These are phyloP conservation scores for Podabrus alpinus DNA, from an alignment of 2,888 invertebrate species.

Conservation along the genomic window DNA sequence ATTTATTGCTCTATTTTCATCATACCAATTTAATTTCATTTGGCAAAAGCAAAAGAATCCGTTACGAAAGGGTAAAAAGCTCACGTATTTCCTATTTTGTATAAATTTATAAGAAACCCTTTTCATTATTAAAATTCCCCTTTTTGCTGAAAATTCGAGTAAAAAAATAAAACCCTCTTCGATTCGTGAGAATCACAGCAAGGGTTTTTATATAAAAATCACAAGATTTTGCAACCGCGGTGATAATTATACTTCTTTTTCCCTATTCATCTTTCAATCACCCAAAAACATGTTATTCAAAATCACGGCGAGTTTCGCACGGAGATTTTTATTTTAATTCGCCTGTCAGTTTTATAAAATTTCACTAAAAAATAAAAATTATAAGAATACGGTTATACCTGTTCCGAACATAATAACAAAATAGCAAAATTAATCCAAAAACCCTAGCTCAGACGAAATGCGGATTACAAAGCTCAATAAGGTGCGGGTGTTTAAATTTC, in stretches of 20 bases:
- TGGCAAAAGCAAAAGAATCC: neutral
- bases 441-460: neutral
- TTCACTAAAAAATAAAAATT: neutral
- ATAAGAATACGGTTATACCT: constrained; percentile 9
- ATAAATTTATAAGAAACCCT: constrained; percentile 13
- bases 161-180: constrained; percentile 4
- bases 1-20: constrained; percentile 28
- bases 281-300: neutral
- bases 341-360: constrained; percentile 16
- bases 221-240: constrained; percentile 14
- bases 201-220: constrained; percentile 23
- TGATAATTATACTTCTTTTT: constrained; percentile 21
- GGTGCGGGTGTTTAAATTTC: constrained; percentile 12
- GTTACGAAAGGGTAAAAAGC: constrained; percentile 8
- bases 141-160: constrained; percentile 9
- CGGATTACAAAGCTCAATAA: constrained; percentile 4
- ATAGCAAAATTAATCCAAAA: constrained; percentile 18
- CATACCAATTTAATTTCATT: neutral
- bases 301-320: constrained; percentile 13
- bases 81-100: neutral
- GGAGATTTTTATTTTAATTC: constrained; percentile 13
- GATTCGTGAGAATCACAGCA: constrained; percentile 27
- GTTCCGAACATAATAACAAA: neutral
- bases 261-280: neutral
- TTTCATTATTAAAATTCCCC: constrained; percentile 17